Base-by-base conservation (phyloP, 37 sponge, comb jelly and placozoan species). In the Petrosia ficiformis region DNA sequence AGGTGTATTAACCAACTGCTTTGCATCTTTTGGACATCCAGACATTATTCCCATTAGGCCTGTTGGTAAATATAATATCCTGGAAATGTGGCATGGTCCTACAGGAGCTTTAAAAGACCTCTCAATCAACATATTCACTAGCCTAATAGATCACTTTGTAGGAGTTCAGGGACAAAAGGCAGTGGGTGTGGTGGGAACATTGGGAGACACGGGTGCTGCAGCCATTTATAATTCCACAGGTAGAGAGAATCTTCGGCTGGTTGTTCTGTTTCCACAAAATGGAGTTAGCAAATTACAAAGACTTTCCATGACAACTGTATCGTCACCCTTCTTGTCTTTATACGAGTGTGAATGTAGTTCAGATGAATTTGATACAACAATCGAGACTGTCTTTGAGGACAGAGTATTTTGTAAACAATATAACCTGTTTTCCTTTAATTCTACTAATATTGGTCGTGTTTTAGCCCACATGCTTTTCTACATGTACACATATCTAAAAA, bases 91-190 rank as follows among this genome's bases (percentile, higher is more conserved):
- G 75, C 90, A 90, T 72, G 90, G 90, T 3, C 81, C 81, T 25
- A 90, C 90, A 22, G 85, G 90, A 22, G 79, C 85, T 0, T 90
- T 90, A 73, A 90, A 90, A 71, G 90, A 90, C 68, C 69, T 90
- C 0, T 52, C 90, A 21, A 43, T 90, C 57, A 10, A 59, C 0
- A 25, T 69, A 2, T 42, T 85, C 4, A 78, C 76, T 8, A 60
- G 73, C 35, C 41, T 89, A 32, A 48, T 74, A 0, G 65, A 89
- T 29, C 65, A 71, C 72, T 83, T 83, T 56, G 66, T 89, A 16
- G 29, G 39, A 19, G 78, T 83, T 38, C 61, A 65, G 29, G 58
- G 67, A 30, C 22, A 83, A 58, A 67, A 39, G 28, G 82, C 65
- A 2, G 78, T 70, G 0, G 59, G 77, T 11, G 48, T 90, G 0